Base-by-base conservation (phyloP, 2,113 vertebrate genomes). In the Cervus canadensis region DNA sequence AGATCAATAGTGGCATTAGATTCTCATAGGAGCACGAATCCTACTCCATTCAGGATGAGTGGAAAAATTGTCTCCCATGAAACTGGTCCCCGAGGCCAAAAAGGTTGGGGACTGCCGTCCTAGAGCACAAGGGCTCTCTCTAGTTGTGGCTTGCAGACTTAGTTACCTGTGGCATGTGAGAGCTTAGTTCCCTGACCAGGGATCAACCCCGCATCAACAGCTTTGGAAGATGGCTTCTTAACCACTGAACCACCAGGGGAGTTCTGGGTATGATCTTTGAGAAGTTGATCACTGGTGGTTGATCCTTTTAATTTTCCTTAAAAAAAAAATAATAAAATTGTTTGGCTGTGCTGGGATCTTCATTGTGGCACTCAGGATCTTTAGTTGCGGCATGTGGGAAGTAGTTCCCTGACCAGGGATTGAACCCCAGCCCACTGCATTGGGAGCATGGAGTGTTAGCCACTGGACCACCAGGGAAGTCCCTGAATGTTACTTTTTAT, bases 401-500 rank as follows among this genome's bases (percentile, higher is more conserved):
- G 40, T 76, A 43, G 23, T 43, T 43, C 6, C 36, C 71, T 76
- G 40, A 76, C 71, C 23, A 43, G 71, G 71, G 71, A 76, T 43
- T 76, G 71, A 76, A 76, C 71, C 23, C 21, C 0, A 0, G 71
- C 71, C 71, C 71, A 43, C 71, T 76, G 71, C 71, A 43, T 43
- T 43, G 23, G 36, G 71, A 43, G 40, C 71, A 26, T 26, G 71
- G 71, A 43, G 40, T 76, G 36, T 26, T 43, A 76, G 40, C 71
- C 71, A 43, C 40, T 76, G 71, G 40, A 76, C 71, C 71, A 76
- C 71, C 71, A 76, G 71, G 40, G 23, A 76, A 26, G 71, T 76
- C 23, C 71, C 40, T 97, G 95, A 87, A n/a, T 91, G 94, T 93
- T 83, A 87, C 74, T 96, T 95, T 91, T 83, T 88, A 84, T 96